Evolutionary conservation across 1,140 invertebrate genomes (phyloP), one percentile per base, ranked within the genome.

Genomic region (Mizuhopecten yessoensis): DNA sequence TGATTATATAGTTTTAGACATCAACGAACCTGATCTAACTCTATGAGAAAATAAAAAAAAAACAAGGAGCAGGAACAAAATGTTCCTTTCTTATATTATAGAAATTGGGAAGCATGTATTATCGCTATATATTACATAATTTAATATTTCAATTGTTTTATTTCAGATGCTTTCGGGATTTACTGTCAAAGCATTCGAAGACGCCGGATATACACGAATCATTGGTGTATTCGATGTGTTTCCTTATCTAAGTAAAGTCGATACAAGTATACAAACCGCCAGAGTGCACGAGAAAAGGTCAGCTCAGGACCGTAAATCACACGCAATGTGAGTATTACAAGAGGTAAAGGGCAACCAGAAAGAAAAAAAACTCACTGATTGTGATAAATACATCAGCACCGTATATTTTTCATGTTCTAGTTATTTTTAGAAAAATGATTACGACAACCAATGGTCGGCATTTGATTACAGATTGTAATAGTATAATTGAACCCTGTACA

Each of bases 101-200:
- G n/a, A 9, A 75, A 29, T n/a, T 29, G 11, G 23, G 11, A 75
- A n/a, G n/a, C n/a, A 17, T 5, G 17, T 75, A 9, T 29, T 75
- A 15, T 45, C 9, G 57, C 0, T 29, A 2, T n/a, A 75, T n/a
- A 75, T n/a, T 29, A 75, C n/a, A 39, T 39, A 75, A 45, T 15
- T 45, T 45, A 9, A 45, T 45, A 1, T 45, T 45, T 39, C 36
- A 39, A 39, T 45, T 29, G 23, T 29, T 29, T 75, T 75, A 13
- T 75, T 75, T n/a, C 57, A 75, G 57, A 75, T 75, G 57, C 29
- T 75, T 75, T 75, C 57, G 23, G 57, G 23, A 75, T 75, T 75
- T 75, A 75, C 20, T 29, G 57, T 75, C 5, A 75, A 75, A 75
- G 57, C 57, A 29, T 75, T 75, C 11, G 57, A 75, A n/a, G 57